Evolutionary conservation across 2,797 vertebrate genomes (phyloP), one percentile per base, ranked within the genome.

Genomic region (Peromyscus nudipes): DNA sequence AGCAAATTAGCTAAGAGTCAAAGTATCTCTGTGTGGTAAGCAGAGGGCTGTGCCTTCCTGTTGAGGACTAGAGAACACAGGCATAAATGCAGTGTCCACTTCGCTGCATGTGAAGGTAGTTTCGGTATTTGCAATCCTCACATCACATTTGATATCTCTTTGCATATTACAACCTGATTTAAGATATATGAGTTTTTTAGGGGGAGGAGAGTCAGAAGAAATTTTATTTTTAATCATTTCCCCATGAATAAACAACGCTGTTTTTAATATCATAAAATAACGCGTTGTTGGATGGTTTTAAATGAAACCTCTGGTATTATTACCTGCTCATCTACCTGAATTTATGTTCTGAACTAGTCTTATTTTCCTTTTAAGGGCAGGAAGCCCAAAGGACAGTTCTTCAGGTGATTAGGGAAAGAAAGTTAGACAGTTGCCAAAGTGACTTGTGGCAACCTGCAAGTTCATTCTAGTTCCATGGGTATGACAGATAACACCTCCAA

Each of bases 81-180:
- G 23, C 6, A 4, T 31, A 73, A 55, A 73, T 31, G 5, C 37
- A 77, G 0, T 1, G 40, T 23, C 60, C 31, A 12, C 16, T 89
- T 55, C 60, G 27, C 9, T 89, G 34, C 27, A 19, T 27, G 67
- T 31, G 52, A 92, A 31, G 0, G 8, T 85, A 34, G 29, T 94
- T 80, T 96, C 43, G 25, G n/a, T 46, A n/a, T 89, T 95, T 86
- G 43, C 9, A 73, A 46, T 76, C n/a, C 57, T 91, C 55, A 73
- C 57, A 14, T n/a, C 73, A 37, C n/a, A 85, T 93, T 93, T 40
- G 19, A 21, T 19, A 2, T 21, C 34, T 46, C 43, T 84, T 84
- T 52, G 64, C 34, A 40, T 0, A 12, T 69, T 6, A 9, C 13
- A 40, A 86, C 84, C 64, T 91, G n/a, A 69, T 29, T 91, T 82